Conservation (phyloP, 2,113 vertebrate genomes). For the Scomber japonicus region DNA sequence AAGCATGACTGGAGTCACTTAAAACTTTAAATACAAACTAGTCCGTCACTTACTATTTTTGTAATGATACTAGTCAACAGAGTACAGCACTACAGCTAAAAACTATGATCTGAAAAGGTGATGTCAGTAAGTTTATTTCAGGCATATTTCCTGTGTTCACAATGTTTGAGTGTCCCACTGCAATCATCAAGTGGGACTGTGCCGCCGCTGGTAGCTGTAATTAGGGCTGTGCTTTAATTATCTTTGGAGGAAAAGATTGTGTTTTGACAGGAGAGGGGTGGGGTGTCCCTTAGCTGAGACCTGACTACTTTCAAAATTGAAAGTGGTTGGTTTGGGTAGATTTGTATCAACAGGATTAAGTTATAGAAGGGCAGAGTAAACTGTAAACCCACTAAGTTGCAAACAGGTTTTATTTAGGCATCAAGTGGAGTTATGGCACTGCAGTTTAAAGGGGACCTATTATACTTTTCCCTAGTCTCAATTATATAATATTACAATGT, state of each 20-base stretch:
- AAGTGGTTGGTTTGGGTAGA: constrained; percentile 51
- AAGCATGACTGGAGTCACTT: too few species aligned
- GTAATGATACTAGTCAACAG: constrained; percentile 20
- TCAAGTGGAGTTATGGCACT: neutral
- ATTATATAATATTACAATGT: too few species aligned
- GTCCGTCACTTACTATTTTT: neutral
- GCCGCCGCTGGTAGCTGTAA: constrained; percentile 72
- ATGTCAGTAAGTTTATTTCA: constrained; percentile 59
- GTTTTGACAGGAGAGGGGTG: constrained; percentile 76
- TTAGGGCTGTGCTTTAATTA: constrained; percentile 79
- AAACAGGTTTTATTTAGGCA: constrained; percentile 38
- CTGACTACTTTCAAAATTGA: constrained; percentile 54
- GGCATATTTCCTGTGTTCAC: constrained; percentile 66
- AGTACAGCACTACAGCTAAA: constrained; percentile 4
- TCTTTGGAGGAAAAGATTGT: constrained; percentile 76
- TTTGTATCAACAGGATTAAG: constrained; percentile 51
- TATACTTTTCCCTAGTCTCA: too few species aligned
- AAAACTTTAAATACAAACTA: constrained; percentile 19
- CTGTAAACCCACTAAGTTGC: neutral
- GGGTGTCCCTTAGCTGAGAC: constrained; percentile 60
- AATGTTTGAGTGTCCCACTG: constrained; percentile 63
- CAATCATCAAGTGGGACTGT: constrained; percentile 67
- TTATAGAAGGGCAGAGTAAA: constrained; percentile 18
- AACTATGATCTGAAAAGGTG: constrained; percentile 30
- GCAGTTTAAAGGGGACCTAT: neutral